A percentile compares a stretch with the other conserved stretches of the same genome.
These are phyloP conservation scores for Cyprinodon variegatus DNA, from an alignment of 2,113 vertebrate species.

Conservation along the genomic window DNA sequence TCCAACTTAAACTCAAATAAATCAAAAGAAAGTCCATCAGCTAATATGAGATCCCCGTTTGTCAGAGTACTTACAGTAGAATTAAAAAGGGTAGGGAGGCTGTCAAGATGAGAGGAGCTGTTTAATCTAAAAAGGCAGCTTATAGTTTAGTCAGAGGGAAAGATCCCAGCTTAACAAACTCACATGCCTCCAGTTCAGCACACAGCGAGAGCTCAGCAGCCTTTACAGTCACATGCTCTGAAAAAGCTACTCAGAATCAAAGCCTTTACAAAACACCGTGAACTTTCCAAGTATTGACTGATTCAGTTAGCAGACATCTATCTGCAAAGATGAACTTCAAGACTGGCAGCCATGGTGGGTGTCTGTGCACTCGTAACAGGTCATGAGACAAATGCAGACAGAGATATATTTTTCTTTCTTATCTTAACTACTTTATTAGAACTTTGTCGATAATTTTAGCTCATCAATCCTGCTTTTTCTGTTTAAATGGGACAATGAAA, in stretches of 20 bases:
- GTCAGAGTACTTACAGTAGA: conserved; percentile 1
- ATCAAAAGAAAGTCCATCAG: no score
- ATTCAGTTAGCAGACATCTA: conserved; percentile 10
- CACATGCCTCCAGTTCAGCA: conserved; percentile 74
- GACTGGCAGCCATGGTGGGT: background rate
- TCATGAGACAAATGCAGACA: conserved; percentile 1
- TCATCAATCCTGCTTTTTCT: background rate
- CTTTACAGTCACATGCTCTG: conserved; percentile 69
- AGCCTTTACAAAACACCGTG: conserved; percentile 35
- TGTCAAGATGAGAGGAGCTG: conserved; percentile 1
- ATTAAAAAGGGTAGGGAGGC: background rate
- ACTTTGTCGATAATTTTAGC: background rate
- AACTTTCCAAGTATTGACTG: conserved; percentile 31
- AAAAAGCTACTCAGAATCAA: conserved; percentile 22
- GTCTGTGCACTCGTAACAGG: background rate
- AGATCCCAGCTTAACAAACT: conserved; percentile 73
- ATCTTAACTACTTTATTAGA: background rate
- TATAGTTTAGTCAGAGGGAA: conserved; percentile 34
- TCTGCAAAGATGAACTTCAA: background rate
- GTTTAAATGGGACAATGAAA: background rate
- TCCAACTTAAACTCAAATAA: background rate
- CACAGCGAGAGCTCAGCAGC: conserved; percentile 47
- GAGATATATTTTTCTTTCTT: background rate
- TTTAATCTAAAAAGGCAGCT: conserved; percentile 1
- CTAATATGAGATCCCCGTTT: background rate